phyloP scores from a whole-genome alignment of 2,797 vertebrate species.

The Silurus aristotelis region DNA sequence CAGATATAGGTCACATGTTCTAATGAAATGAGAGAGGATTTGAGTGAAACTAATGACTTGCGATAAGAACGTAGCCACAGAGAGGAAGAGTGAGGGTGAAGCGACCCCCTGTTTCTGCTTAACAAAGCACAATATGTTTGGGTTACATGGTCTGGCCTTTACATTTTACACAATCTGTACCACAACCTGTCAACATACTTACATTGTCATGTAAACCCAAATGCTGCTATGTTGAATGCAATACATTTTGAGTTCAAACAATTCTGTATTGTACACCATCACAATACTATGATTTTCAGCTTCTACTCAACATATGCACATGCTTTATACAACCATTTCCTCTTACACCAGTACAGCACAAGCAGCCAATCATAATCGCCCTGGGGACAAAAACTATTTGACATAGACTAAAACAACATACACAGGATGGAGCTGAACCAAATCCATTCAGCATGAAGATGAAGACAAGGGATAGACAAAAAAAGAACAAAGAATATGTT shows the following conservation, averaged over 20 bases:
- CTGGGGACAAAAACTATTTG: conserved; percentile 6
- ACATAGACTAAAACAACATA: not conserved
- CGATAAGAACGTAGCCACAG: not conserved
- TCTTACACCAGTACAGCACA: not conserved
- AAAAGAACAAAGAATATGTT: conserved; percentile 9
- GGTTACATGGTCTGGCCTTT: not conserved
- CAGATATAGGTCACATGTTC: not conserved
- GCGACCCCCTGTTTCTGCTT: not conserved
- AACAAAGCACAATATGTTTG: conserved; percentile 44
- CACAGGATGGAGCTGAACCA: conserved; percentile 14
- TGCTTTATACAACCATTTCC: not conserved
- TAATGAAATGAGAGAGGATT: not conserved
- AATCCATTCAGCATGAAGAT: conserved; percentile 30
- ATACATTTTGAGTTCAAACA: not conserved
- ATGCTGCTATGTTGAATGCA: not conserved
- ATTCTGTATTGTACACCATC: not conserved
- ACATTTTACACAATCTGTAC: not conserved
- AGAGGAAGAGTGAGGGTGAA: not conserved
- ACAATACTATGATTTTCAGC: not conserved
- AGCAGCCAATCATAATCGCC: conserved; percentile 2
- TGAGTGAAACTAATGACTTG: not conserved
- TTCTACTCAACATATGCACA: conserved; percentile 1
- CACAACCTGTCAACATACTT: not conserved
- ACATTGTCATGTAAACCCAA: not conserved
- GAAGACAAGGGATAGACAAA: conserved; percentile 16